phyloP scores from a whole-genome alignment of 2,797 vertebrate genomes.

The Hemitrygon akajei region DNA sequence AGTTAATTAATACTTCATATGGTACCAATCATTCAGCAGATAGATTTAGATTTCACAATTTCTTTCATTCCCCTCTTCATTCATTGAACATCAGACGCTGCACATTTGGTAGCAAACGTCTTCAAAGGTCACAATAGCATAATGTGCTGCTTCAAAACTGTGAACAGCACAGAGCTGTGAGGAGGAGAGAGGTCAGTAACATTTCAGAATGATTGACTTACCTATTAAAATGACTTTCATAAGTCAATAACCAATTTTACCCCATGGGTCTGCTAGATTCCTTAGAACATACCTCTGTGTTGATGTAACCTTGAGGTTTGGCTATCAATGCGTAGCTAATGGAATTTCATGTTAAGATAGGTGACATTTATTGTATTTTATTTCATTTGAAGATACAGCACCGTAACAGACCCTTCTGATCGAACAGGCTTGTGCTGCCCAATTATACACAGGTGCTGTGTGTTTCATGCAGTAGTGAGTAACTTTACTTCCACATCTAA shows the following conservation, averaged over 20 bases:
- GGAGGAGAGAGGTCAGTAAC: not conserved
- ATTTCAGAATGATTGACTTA: not conserved
- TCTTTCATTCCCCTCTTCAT: not conserved
- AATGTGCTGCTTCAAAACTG: not conserved
- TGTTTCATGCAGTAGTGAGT: not conserved
- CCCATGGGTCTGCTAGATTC: not conserved
- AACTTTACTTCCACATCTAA: not conserved
- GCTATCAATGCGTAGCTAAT: not conserved
- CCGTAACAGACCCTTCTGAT: no score
- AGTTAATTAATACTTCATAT: not conserved
- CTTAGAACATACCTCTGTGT: not conserved
- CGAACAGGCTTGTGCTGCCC: no score
- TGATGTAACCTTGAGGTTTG: constrained; percentile 13
- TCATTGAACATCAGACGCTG: not conserved
- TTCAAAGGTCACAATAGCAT: not conserved
- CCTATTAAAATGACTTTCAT: not conserved
- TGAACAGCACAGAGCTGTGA: not conserved
- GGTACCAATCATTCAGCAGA: constrained; percentile 13
- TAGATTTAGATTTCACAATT: not conserved
- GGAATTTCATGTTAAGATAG: not conserved
- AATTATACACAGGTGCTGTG: no score
- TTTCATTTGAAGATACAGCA: no score
- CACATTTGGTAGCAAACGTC: not conserved
- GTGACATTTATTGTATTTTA: no score
- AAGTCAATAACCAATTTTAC: constrained; percentile 26